These are phyloP conservation scores for Chironomus tentans DNA, from an alignment of 2,888 invertebrate genomes.

Conservation along the genomic window DNA sequence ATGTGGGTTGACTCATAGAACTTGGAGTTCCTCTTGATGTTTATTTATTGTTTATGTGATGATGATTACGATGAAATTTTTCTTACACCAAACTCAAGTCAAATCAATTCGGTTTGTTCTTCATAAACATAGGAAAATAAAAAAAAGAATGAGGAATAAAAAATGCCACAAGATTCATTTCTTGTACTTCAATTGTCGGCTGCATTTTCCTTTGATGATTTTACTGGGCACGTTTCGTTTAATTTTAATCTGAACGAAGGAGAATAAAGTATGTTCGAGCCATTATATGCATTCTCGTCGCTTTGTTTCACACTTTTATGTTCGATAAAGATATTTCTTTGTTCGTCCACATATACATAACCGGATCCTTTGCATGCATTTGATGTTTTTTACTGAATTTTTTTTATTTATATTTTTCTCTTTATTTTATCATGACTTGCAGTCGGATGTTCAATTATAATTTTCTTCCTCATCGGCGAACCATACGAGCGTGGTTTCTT, in stretches of 20 bases:
- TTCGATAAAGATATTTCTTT: background rate
- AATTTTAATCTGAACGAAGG: background rate
- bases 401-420: background rate
- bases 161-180: background rate
- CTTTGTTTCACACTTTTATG: conserved; percentile 2
- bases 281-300: background rate
- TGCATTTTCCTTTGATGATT: background rate
- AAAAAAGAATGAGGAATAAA: background rate
- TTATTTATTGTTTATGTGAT: background rate
- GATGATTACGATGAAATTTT: background rate
- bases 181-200: background rate
- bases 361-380: background rate
- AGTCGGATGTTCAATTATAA: conserved; percentile 69
- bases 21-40: background rate
- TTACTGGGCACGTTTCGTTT: conserved; percentile 1
- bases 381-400: background rate
- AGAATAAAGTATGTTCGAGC: background rate
- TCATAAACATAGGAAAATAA: background rate
- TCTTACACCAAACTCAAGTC: background rate
- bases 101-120: background rate
- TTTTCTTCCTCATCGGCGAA: conserved; percentile 60
- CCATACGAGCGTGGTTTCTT: conserved; percentile 85
- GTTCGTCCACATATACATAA: background rate
- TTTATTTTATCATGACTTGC: conserved; percentile 39
- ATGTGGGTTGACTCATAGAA: background rate